Percentiles rank a stretch among this genome's conserved stretches.
Evolutionary conservation across 2,113 vertebrate genomes (phyloP).

Genomic region (Clarias batrachus): DNA sequence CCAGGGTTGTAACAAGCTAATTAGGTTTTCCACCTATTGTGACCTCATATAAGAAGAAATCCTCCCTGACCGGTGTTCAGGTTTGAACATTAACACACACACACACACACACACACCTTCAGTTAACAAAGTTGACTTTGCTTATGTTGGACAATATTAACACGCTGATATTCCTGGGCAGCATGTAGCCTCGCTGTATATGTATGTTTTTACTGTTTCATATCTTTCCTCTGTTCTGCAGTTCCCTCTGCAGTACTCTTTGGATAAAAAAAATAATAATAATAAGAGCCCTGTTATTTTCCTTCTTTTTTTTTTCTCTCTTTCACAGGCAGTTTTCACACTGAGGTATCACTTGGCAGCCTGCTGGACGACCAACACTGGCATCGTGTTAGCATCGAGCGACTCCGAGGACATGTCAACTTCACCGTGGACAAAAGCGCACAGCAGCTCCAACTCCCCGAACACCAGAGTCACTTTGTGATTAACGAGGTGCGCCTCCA

Average conservation of each 20-base stretch:
- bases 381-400: conserved; percentile 83
- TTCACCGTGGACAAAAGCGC: conserved; percentile 88
- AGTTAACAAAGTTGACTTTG: background rate
- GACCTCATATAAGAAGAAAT: too few species aligned
- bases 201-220: background rate
- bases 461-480: conserved; percentile 77
- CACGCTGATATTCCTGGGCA: background rate
- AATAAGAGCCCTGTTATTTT: background rate
- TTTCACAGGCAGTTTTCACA: conserved; percentile 55
- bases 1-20: too few species aligned
- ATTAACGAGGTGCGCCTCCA: conserved; percentile 82
- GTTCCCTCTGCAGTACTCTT: background rate
- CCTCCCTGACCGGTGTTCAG: too few species aligned
- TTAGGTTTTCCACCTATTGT: too few species aligned
- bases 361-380: conserved; percentile 93
- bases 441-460: conserved; percentile 75
- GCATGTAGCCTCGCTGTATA: too few species aligned
- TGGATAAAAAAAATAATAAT: background rate
- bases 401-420: conserved; percentile 80
- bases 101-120: too few species aligned
- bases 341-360: conserved; percentile 79
- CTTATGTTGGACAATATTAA: background rate
- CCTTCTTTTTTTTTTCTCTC: background rate
- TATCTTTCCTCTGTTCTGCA: background rate
- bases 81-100: too few species aligned